These are phyloP conservation scores for Eledone cirrhosa DNA, from an alignment of 2,888 invertebrate species.

Conservation along the genomic window DNA sequence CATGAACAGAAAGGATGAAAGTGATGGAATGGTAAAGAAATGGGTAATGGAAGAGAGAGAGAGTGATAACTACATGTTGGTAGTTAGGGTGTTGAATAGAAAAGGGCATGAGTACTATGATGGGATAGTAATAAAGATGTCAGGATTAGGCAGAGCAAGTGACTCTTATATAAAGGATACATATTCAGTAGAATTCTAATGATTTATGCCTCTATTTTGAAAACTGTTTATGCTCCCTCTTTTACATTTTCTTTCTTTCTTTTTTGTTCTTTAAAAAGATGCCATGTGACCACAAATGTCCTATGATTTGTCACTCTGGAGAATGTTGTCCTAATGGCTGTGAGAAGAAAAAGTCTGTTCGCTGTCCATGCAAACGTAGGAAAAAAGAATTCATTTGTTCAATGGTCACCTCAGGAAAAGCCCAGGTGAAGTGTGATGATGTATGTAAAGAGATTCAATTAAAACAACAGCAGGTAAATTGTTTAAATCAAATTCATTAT, in stretches of 20 bases:
- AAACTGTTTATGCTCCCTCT: background rate
- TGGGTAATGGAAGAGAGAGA: too few species aligned
- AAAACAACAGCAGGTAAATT: slow-evolving; percentile 68
- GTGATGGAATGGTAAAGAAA: too few species aligned
- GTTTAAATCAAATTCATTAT: background rate
- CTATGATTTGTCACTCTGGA: slow-evolving; percentile 61
- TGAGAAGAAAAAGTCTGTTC: slow-evolving; percentile 80
- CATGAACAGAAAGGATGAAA: too few species aligned
- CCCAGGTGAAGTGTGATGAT: slow-evolving; percentile 58
- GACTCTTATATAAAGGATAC: too few species aligned
- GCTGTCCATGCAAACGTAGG: slow-evolving; percentile 81
- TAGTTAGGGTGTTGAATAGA: too few species aligned
- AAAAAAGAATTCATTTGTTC: slow-evolving; percentile 78
- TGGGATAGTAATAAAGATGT: too few species aligned
- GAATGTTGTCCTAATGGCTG: slow-evolving; percentile 70
- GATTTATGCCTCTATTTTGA: background rate
- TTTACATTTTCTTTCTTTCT: background rate
- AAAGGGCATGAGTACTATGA: too few species aligned
- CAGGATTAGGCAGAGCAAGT: too few species aligned
- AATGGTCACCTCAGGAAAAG: slow-evolving; percentile 41
- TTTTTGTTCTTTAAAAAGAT: slow-evolving; percentile 70
- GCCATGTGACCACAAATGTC: slow-evolving; percentile 81
- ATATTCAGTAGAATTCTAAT: too few species aligned
- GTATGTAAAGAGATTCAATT: slow-evolving; percentile 52
- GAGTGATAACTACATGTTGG: too few species aligned